phyloP scores from a whole-genome alignment of 2,888 invertebrate genomes.

The Atethmia centrago region DNA sequence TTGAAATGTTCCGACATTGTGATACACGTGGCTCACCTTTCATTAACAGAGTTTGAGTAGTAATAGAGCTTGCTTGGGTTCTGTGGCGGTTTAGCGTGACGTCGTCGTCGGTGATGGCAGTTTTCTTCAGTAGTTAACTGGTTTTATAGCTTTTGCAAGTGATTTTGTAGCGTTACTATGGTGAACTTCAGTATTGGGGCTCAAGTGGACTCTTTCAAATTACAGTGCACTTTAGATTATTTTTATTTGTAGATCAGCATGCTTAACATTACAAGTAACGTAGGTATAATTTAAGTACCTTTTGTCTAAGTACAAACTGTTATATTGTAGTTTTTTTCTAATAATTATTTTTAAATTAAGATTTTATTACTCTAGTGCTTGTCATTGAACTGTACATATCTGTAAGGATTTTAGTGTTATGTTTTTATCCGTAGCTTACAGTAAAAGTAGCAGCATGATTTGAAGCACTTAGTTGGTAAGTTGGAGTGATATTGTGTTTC shows the following conservation, averaged over 20 bases:
- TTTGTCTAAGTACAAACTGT: conserved; percentile 23
- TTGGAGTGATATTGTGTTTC: conserved; percentile 36
- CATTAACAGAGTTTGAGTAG: conserved; percentile 82
- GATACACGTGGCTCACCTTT: conserved; percentile 70
- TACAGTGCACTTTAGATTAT: conserved; percentile 61
- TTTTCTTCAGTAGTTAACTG: conserved; percentile 51
- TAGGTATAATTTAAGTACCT: conserved; percentile 58
- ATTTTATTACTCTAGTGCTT: conserved; percentile 34
- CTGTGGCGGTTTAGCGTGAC: conserved; percentile 77
- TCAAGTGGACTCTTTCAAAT: conserved; percentile 50
- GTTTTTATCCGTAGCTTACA: conserved; percentile 36
- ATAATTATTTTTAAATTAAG: not conserved
- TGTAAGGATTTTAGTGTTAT: conserved; percentile 43
- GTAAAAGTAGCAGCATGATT: conserved; percentile 53
- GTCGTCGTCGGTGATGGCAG: conserved; percentile 82
- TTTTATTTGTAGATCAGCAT: conserved; percentile 58
- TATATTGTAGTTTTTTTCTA: conserved; percentile 19
- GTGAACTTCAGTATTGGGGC: conserved; percentile 54
- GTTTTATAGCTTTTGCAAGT: conserved; percentile 67
- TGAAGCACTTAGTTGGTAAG: conserved; percentile 52
- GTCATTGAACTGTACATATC: conserved; percentile 49
- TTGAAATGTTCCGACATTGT: conserved; percentile 54
- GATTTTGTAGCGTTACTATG: conserved; percentile 61
- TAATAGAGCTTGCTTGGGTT: conserved; percentile 86
- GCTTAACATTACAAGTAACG: conserved; percentile 61